Evolutionary conservation across 1,140 invertebrate genomes (phyloP), one percentile per base, ranked within the genome.

Genomic region (Caenorhabditis briggsae): DNA sequence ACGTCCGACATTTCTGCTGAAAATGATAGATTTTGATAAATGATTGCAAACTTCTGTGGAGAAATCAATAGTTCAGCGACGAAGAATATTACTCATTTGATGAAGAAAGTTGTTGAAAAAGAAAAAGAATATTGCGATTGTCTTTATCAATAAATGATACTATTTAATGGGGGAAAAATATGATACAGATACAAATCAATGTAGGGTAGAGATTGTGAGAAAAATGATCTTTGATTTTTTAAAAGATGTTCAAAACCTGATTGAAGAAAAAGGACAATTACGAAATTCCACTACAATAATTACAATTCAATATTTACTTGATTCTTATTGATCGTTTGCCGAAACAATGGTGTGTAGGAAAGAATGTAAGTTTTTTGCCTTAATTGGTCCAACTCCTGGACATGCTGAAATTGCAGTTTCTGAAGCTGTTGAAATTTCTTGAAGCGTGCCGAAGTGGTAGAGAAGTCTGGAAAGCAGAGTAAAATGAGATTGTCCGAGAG

Each of bases 311-410:
- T 74, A n/a, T 33, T 25, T 48, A 82, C 48, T 53, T 33, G 18
- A 20, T 41, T 55, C 33, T n/a, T 59, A 3, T 88, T 46, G 41
- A 9, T 48, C 65, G 23, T 78, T 84, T 18, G 85, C 83, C n/a
- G 84, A 59, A 53, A 90, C 88, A 65, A 86, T 82, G 25, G 88
- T 82, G 7, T 85, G 58, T 50, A 91, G 91, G 50, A 90, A 91
- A 16, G 78, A 86, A 55, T 89, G 88, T 12, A 91, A 74, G 82
- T 89, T 89, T 78, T 88, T 61, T 1, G 90, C 91, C 65, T 91
- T 92, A 33, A 89, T 86, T 16, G 89, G 90, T 25, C 90, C 90
- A 18, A 91, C 84, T 43, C 90, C 90, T n/a, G 86, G 82, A 84
- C 90, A 91, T 16, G 89, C 25, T 7, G 70, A 85, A 14, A 91